Evolutionary conservation across 2,888 invertebrate genomes (phyloP).

Genomic region (Phortica okadai): DNA sequence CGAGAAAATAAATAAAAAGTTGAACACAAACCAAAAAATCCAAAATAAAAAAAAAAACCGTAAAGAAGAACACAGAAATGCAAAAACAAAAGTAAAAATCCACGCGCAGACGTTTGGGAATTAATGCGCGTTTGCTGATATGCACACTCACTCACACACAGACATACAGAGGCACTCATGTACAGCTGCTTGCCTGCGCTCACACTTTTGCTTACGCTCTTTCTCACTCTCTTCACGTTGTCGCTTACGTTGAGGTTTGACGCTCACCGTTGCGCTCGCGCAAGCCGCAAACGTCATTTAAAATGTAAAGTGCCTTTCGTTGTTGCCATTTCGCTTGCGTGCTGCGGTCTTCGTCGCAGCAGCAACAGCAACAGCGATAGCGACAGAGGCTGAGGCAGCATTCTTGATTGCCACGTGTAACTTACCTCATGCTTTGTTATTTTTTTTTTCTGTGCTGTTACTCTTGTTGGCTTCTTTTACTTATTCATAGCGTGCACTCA

Average conservation of each 20-base stretch:
- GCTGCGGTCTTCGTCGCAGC: neutral
- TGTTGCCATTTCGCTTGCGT: slow-evolving; percentile 21
- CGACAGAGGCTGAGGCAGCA: neutral
- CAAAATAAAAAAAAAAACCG: neutral
- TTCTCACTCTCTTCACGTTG: too few species aligned
- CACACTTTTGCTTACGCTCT: neutral
- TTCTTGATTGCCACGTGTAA: slow-evolving; percentile 10
- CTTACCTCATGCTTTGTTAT: slow-evolving; percentile 19
- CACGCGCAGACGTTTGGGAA: slow-evolving; percentile 10
- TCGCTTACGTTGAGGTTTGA: too few species aligned
- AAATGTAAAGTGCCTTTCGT: slow-evolving; percentile 27
- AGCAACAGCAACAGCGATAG: neutral
- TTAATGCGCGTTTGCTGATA: neutral
- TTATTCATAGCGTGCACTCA: slow-evolving; percentile 4
- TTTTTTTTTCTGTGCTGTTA: neutral
- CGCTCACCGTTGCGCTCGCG: neutral
- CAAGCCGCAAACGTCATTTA: slow-evolving; percentile 10
- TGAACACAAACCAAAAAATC: too few species aligned
- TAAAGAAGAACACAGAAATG: neutral
- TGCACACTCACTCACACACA: neutral
- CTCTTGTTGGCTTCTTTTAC: too few species aligned
- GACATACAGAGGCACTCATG: neutral
- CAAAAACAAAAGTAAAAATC: neutral
- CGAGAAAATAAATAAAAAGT: too few species aligned
- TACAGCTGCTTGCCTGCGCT: neutral